phyloP scores from a whole-genome alignment of 2,797 vertebrate species.

The Apogon hyalosoma region DNA sequence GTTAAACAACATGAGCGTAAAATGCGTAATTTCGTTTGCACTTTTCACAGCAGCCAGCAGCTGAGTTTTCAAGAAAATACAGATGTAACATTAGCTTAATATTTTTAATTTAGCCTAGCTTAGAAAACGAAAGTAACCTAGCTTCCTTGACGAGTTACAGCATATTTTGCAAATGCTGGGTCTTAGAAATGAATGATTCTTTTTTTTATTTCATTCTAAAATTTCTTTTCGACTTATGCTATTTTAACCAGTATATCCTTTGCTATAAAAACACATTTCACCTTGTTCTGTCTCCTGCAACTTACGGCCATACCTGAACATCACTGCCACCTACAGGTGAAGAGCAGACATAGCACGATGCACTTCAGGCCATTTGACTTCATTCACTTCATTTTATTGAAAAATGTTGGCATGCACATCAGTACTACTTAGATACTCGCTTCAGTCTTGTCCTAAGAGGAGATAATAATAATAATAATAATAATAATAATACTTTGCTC shows the following conservation, averaged over 20 bases:
- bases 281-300: neutral
- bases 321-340: conserved; percentile 23
- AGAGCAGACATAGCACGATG: neutral
- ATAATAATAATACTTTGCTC: no score
- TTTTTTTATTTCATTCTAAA: no score
- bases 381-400: neutral
- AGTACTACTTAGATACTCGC: no score
- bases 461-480: no score
- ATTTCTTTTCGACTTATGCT: no score
- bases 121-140: neutral
- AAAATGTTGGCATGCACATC: neutral
- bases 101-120: neutral
- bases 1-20: no score
- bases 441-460: no score
- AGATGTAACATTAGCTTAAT: neutral
- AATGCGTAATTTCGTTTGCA: no score
- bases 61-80: neutral
- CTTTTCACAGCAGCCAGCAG: neutral
- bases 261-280: neutral
- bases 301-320: neutral
- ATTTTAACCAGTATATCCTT: no score
- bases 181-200: no score
- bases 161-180: neutral
- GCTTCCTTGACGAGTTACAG: neutral
- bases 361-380: no score